These are phyloP conservation scores for Haliclona indistincta DNA, from an alignment of 37 sponge, comb jelly and placozoan species.

Conservation along the genomic window DNA sequence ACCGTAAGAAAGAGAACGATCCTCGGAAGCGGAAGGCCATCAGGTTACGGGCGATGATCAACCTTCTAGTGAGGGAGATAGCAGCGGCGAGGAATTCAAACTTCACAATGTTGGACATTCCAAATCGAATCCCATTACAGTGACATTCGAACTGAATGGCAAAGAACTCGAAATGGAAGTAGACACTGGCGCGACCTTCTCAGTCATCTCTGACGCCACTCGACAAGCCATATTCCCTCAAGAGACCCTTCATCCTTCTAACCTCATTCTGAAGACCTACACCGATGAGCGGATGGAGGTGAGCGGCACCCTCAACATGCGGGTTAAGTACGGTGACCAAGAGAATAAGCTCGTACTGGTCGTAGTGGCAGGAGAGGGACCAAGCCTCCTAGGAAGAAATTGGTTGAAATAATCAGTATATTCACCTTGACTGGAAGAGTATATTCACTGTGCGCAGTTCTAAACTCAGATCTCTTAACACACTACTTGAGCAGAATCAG, in stretches of 20 bases:
- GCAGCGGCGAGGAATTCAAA: too few relatives aligned
- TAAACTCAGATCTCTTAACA: not conserved
- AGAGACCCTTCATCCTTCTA: not conserved
- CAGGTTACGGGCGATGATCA: too few relatives aligned
- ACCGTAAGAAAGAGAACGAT: too few relatives aligned
- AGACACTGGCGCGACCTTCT: not conserved
- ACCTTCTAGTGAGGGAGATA: too few relatives aligned
- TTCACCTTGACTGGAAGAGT: slow-evolving; percentile 14
- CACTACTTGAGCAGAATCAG: slow-evolving; percentile 8
- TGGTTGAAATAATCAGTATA: slow-evolving; percentile 7
- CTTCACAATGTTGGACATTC: too few relatives aligned
- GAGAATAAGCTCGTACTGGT: not conserved
- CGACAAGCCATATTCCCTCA: too few relatives aligned
- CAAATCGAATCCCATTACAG: not conserved
- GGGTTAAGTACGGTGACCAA: slow-evolving; percentile 13
- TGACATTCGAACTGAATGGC: not conserved
- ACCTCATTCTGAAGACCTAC: too few relatives aligned
- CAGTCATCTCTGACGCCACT: too few relatives aligned
- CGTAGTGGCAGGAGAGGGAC: slow-evolving; percentile 10
- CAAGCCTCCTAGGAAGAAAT: slow-evolving; percentile 13
- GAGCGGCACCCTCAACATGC: slow-evolving; percentile 11
- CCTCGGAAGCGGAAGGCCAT: too few relatives aligned
- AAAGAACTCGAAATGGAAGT: not conserved
- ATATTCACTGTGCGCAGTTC: not conserved
- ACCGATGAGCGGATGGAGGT: slow-evolving; percentile 14